Conservation (phyloP, 2,797 vertebrate species). For the Acridotheres tristis region DNA sequence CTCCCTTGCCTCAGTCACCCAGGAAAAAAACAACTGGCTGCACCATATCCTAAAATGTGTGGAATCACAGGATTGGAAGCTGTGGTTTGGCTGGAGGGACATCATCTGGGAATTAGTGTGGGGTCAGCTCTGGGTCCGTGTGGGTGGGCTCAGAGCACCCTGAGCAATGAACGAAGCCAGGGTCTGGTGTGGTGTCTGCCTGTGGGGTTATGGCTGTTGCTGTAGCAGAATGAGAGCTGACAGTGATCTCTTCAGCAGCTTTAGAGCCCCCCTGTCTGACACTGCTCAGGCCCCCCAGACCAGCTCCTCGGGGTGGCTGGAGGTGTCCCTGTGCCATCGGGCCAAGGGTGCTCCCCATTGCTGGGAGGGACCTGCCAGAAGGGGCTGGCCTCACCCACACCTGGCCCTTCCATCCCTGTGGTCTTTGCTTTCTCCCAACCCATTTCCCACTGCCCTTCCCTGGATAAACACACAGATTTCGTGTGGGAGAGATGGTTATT, state of each 20-base stretch:
- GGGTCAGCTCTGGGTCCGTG: neutral
- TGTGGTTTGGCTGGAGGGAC: neutral
- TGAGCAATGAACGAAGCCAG: neutral
- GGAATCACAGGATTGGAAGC: neutral
- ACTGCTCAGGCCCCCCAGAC: accelerated
- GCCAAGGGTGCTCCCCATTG: too few relatives aligned
- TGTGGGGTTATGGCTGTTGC: neutral
- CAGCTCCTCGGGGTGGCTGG: accelerated
- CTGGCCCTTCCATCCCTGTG: accelerated
- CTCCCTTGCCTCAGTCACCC: neutral
- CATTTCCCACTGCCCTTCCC: neutral
- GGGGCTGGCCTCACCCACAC: accelerated
- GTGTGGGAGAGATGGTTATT: neutral
- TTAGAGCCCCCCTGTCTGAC: accelerated
- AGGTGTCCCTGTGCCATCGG: neutral
- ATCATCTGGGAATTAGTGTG: neutral
- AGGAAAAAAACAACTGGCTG: neutral
- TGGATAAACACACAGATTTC: neutral
- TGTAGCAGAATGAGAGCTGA: neutral
- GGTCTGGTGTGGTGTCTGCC: neutral
- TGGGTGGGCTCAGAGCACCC: neutral
- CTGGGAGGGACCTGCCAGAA: neutral
- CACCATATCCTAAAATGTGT: neutral
- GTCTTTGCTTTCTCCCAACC: neutral
- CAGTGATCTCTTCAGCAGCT: neutral